Evolutionary conservation across 2,113 vertebrate species (phyloP).

Genomic region (Lontra canadensis): DNA sequence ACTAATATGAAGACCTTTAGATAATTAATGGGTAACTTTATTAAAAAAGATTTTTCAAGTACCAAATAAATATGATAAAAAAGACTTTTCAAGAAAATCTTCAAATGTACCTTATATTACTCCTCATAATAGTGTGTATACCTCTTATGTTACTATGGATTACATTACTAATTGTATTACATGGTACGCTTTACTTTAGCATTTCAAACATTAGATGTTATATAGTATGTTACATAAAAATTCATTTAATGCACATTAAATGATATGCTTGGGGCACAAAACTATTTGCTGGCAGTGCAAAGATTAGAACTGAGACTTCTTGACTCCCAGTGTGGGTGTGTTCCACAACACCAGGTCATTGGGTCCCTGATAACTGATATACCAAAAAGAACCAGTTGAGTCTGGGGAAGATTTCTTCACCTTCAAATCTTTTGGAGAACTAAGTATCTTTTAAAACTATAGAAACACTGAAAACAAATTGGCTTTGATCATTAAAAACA

Average conservation of each 20-base stretch:
- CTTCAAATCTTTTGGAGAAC: background rate
- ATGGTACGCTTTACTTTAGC: background rate
- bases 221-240: background rate
- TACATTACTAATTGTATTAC: background rate
- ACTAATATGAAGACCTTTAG: background rate
- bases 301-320: background rate
- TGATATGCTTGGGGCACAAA: background rate
- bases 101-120: background rate
- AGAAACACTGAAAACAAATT: background rate
- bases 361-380: background rate
- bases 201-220: background rate
- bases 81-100: background rate
- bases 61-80: no score
- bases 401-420: background rate
- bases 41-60: background rate
- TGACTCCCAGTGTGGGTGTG: background rate
- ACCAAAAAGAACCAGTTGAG: background rate
- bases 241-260: background rate
- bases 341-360: background rate
- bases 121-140: background rate
- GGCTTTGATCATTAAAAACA: background rate
- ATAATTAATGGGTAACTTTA: background rate
- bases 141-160: background rate
- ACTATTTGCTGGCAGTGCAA: no score
- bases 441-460: background rate